Base-by-base conservation (phyloP, 2,888 invertebrate species). In the Drepana falcataria region DNA sequence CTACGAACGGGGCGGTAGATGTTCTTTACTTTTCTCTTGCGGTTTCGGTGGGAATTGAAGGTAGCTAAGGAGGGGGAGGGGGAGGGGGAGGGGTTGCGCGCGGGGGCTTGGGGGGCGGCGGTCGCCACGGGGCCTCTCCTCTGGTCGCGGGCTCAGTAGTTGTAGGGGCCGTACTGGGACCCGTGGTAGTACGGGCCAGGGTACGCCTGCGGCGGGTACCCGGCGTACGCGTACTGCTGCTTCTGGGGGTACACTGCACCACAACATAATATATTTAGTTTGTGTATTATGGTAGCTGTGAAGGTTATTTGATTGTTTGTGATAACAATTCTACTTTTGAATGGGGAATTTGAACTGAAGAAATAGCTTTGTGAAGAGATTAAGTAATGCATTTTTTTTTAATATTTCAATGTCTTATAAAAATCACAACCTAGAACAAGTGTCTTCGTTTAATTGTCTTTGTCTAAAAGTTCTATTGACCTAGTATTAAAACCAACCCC, bases 141-240 rank as follows among this genome's bases (percentile, higher is more conserved):
- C 91, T 91, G 91, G 89, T 91, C 87, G 81, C 78, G 60, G 77
- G 87, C 79, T 94, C 94, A 97, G 91, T 97, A 97, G 91, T 97
- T 97, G 92, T 97, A 97, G 53, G 97, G 97, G 54, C 96, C 97
- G 83, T 97, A 97, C 80, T 97, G 97, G 53, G 97, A 96, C 74
- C 97, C 97, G 85, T 96, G 97, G 87, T 97, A 97, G 77, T 96
- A 96, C 41, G 96, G 96, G 48, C 95, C 96, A 57, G 97, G 95
- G 89, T 97, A 97, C 54, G 96, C 95, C 61, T 93, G 94, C 54
- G 95, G 95, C 55, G 96, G 96, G 84, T 97, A 97, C 57, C 96
- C 96, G 54, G 97, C 96, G 83, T 97, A 97, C 21, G 97, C 96
- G 79, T 97, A 96, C 69, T 96, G 97, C 83, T 97, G 97, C 88